Conservation (phyloP, 2,888 invertebrate species). For the Clitarchus hookeri region DNA sequence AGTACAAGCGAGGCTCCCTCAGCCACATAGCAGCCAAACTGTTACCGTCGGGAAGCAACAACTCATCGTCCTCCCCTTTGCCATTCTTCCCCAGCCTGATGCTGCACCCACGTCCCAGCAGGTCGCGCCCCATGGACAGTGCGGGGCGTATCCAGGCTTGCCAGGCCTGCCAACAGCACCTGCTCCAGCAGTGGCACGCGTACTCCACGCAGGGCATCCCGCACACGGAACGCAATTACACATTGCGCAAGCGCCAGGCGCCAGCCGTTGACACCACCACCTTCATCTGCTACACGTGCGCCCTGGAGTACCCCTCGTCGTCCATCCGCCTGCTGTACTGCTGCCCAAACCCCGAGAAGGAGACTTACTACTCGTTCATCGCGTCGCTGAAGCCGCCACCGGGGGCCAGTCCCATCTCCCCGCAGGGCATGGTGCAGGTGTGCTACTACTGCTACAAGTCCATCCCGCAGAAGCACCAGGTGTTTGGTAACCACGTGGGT, state of each 20-base stretch:
- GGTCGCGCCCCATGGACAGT: conserved; percentile 85
- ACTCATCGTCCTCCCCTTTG: conserved; percentile 43
- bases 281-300: conserved; percentile 90
- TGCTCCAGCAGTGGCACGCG: conserved; percentile 86
- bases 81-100: conserved; percentile 56
- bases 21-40: conserved; percentile 68
- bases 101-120: conserved; percentile 82
- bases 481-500: conserved; percentile 57
- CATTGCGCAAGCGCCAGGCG: conserved; percentile 75
- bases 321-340: conserved; percentile 83
- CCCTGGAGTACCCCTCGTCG: conserved; percentile 77
- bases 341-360: conserved; percentile 80
- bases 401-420: conserved; percentile 87
- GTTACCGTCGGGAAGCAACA: conserved; percentile 54
- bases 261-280: conserved; percentile 67
- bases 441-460: conserved; percentile 73
- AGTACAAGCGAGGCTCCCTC: conserved; percentile 80
- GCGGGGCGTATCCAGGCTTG: conserved; percentile 76
- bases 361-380: conserved; percentile 90
- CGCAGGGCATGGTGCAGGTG: conserved; percentile 87
- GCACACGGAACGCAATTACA: conserved; percentile 78
- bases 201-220: conserved; percentile 74
- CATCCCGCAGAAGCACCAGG: conserved; percentile 76
- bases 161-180: conserved; percentile 80
- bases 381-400: conserved; percentile 77